Base-by-base conservation (phyloP, 2,113 vertebrate genomes). In the Datnioides undecimradiatus region DNA sequence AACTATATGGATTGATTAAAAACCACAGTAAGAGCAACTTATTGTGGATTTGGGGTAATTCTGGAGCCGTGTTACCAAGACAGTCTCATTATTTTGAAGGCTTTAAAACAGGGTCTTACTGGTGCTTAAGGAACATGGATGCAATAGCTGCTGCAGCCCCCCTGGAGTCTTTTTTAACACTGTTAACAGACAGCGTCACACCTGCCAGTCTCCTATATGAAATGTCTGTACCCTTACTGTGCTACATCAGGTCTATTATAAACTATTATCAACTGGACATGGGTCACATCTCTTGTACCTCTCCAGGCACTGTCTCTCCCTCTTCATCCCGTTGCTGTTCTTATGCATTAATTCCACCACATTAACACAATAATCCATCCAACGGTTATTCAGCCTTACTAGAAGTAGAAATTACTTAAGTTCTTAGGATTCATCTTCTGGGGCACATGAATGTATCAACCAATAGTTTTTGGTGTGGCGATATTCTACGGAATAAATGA, bases 1-100 rank as follows among this genome's bases (percentile, higher is more conserved):
- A 90, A 82, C 64, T 80, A 77, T 78, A 87, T 73, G 70, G 68
- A 79, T 67, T 84, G 82, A 86, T 90, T 87, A 86, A 83, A 80
- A 85, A 73, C 38, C 71, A 66, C 74, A 58, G 62, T 25, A 45
- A 73, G 54, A 60, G 29, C 60, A 60, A 73, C 41, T 68, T 58
- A 79, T 25, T 74, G 71, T 79, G 77, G 27, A 40, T 51, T 79
- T 34, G 41, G 33, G 66, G 54, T 71, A 38, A 74, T 79, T 83
- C 49, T 45, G 25, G 34, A 75, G 48, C 55, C 43, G 46, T 23
- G 12, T 62, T 76, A 60, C 52, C 65, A 79, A 75, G 79, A 72
- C 59, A 52, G 31, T 79, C 82, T 62, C 54, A 79, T 64, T 63
- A 29, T 45, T 69, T 52, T 10, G n/a, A 73, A 80, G 60, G 54